Evolutionary conservation across 2,113 vertebrate species (phyloP), one percentile per base, ranked within the genome.

Genomic region (Takifugu bimaculatus): DNA sequence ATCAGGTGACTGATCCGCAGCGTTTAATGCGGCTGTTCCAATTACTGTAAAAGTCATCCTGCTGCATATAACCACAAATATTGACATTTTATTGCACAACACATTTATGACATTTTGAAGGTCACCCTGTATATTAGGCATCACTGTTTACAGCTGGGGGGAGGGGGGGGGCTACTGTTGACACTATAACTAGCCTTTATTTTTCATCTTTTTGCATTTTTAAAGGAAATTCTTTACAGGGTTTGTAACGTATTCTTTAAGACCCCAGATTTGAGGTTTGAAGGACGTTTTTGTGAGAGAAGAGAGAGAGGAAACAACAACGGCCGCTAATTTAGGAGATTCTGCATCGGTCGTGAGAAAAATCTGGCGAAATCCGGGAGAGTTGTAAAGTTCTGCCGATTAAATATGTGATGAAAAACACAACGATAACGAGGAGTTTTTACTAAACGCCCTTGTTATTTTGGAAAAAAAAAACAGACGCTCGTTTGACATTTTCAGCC

Each of bases 1-100:
- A 96, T 95, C 95, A 96, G 94, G 91, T 89, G 95, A 95, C 91
- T 92, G 95, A 96, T 96, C 94, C 90, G 85, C 85, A 89, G 94
- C 45, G 93, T 96, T 98, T 98, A 98, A 97, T 95, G 94, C 92
- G 94, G 95, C 95, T 93, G 92, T 96, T 97, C 95, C 97, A 99
- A 99, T 98, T 97, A 99, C 94, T 95, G 96, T 97, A 99, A 98
- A 99, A 98, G 96, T 99, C 97, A 95, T 93, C 93, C 93, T 89
- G 93, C 91, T 90, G 93, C 94, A 93, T 93, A 95, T 96, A 96
- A 95, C 95, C 94, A 95, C 96, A 98, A 99, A 99, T 98, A 99
- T 98, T 98, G 96, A 99, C 96, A 99, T 94, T 98, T 99, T 98
- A 99, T 95, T 96, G 95, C 95, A 96, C 93, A 95, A 96, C 80